phyloP scores from a whole-genome alignment of 1,140 invertebrate genomes.

The Nixonia krombeini region DNA sequence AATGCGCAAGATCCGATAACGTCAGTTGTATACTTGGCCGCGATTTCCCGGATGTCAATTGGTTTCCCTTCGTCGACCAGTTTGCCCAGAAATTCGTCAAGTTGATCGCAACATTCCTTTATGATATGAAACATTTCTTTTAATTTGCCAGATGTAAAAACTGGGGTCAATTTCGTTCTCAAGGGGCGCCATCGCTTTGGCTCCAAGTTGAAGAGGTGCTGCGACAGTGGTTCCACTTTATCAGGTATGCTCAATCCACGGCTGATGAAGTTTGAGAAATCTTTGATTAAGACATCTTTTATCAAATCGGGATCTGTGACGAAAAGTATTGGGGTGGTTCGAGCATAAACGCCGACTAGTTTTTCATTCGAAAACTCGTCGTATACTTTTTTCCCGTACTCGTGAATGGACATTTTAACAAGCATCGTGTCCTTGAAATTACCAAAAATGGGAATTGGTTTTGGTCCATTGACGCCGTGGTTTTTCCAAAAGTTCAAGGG shows the following conservation, averaged over 20 bases:
- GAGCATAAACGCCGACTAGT: slow-evolving; percentile 44
- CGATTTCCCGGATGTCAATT: slow-evolving; percentile 55
- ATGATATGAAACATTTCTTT: slow-evolving; percentile 65
- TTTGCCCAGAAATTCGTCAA: slow-evolving; percentile 44
- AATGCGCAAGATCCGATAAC: slow-evolving; percentile 74
- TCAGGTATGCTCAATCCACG: slow-evolving; percentile 63
- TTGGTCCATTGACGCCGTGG: slow-evolving; percentile 39
- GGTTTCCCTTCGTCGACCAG: slow-evolving; percentile 14
- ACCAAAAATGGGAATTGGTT: slow-evolving; percentile 49
- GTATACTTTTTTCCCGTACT: slow-evolving; percentile 38
- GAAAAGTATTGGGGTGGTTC: slow-evolving; percentile 35
- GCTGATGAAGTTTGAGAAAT: slow-evolving; percentile 31
- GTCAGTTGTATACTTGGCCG: slow-evolving; percentile 70
- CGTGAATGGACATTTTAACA: slow-evolving; percentile 28
- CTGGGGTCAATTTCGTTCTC: slow-evolving; percentile 50
- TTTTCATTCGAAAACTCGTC: slow-evolving; percentile 38
- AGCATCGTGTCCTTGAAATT: slow-evolving; percentile 40
- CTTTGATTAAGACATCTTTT: slow-evolving; percentile 44
- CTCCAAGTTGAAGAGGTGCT: slow-evolving; percentile 55
- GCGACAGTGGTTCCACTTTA: slow-evolving; percentile 68
- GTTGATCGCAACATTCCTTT: slow-evolving; percentile 46
- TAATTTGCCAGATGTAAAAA: slow-evolving; percentile 58
- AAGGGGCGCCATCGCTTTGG: slow-evolving; percentile 60
- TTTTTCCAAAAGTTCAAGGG: slow-evolving; percentile 46
- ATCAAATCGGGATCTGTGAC: slow-evolving; percentile 46